Evolutionary conservation across 2,113 vertebrate genomes (phyloP), one percentile per base, ranked within the genome.

Genomic region (Spilogale gracilis): DNA sequence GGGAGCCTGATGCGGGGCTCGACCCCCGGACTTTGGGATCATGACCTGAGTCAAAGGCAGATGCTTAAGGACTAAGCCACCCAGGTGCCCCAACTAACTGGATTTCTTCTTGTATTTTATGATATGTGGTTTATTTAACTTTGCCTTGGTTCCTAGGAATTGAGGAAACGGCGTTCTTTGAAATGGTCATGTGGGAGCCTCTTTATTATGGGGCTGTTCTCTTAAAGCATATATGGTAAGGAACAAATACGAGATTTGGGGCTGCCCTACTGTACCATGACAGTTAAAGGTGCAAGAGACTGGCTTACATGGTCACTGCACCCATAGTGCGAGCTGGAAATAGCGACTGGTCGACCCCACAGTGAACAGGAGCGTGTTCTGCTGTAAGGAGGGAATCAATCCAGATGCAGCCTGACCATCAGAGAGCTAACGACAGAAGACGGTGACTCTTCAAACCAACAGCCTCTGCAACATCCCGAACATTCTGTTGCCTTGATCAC

Each of bases 101-200:
- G 56, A 52, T 95, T 84, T 96, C 14, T 89, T 73, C 89, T 82
- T 78, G 63, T 60, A 7, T n/a, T 56, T 79, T 54, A 9, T 90
- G 23, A 12, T 38, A 16, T 74, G 17, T 89, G 27, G 38, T 85
- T 86, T 83, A 48, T 71, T 3, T 97, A 61, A 76, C 58, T 95
- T 88, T 67, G 38, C 43, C 13, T 50, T 52, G 27, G 48, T 79
- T 52, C 5, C 3, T 45, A 60, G 60, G 27, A 80, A 5, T 65
- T 86, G 65, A 25, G 52, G 67, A 32, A 82, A 25, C 4, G 56
- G 12, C 80, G 48, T 81, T 92, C 89, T 83, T 92, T 85, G 81
- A 80, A 69, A 94, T 79, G 63, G 56, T 32, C 32, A 30, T 76
- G 91, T 4, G 23, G 74, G 60, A 95, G 5, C 60, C 52, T 94